These are phyloP conservation scores for Apodemus agrarius DNA, from an alignment of 2,797 vertebrate genomes.

Conservation along the genomic window DNA sequence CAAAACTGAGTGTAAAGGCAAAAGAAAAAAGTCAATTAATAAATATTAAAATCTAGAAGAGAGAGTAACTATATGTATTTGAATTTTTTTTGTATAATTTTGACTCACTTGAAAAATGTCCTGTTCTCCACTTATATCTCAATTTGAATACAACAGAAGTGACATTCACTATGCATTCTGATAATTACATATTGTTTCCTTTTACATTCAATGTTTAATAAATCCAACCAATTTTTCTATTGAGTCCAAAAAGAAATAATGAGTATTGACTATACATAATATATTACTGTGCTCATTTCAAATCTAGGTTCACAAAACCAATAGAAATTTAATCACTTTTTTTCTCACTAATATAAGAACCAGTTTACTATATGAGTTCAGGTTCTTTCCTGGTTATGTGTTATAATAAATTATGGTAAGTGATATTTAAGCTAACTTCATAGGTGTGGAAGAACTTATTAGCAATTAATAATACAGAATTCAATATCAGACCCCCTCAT, in stretches of 20 bases:
- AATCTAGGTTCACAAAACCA: neutral
- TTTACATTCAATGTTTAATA: neutral
- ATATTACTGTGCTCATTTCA: neutral
- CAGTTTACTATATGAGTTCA: neutral
- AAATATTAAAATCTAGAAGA: neutral
- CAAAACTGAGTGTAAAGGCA: neutral
- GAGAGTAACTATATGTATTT: neutral
- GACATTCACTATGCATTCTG: neutral
- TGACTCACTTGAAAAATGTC: neutral
- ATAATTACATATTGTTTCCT: neutral
- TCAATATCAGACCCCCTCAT: neutral
- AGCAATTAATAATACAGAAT: neutral
- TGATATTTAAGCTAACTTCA: neutral
- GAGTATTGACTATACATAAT: neutral
- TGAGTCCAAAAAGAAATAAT: neutral
- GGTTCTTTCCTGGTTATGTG: neutral
- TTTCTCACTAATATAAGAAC: neutral
- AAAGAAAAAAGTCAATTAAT: neutral
- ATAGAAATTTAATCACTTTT: neutral
- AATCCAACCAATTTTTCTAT: neutral
- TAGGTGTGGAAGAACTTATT: neutral
- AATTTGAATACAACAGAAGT: slow-evolving; percentile 25
- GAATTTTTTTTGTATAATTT: neutral
- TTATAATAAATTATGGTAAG: neutral
- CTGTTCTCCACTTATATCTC: neutral